A percentile compares a stretch with the other conserved stretches of the same genome.
Conservation (phyloP, 2,888 invertebrate genomes). For the Caenorhabditis zanzibari region DNA sequence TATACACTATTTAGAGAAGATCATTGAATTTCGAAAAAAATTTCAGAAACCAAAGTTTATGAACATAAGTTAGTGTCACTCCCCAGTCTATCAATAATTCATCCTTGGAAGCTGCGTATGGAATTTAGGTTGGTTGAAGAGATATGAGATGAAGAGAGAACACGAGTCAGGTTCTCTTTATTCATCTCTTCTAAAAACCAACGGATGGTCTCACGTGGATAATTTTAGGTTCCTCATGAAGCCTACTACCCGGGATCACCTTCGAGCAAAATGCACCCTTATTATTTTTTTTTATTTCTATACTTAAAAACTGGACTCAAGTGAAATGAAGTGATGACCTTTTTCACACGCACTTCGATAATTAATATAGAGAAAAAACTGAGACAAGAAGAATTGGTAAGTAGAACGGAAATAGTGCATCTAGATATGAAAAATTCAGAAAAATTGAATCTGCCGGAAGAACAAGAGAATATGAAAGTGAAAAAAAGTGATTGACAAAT, state of each 20-base stretch:
- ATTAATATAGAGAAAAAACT: conserved; percentile 21
- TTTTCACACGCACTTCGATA: conserved; percentile 1
- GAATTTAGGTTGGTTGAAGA: conserved; percentile 23
- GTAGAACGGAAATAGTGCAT: conserved; percentile 51
- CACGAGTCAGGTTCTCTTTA: neutral
- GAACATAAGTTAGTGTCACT: conserved; percentile 32
- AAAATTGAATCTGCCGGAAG: conserved; percentile 56
- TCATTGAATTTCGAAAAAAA: neutral
- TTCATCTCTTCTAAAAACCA: neutral
- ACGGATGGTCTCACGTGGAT: neutral
- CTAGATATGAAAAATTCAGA: conserved; percentile 52
- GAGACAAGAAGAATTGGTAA: neutral
- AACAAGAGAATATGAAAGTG: conserved; percentile 60
- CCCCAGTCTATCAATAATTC: conserved; percentile 39
- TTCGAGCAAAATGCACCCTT: conserved; percentile 12
- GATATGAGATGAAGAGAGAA: conserved; percentile 5
- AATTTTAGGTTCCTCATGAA: neutral
- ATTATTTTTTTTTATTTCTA: conserved; percentile 12
- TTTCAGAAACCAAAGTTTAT: conserved; percentile 17
- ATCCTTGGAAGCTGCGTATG: conserved; percentile 22
- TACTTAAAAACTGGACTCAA: neutral
- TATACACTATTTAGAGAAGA: neutral
- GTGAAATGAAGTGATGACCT: neutral
- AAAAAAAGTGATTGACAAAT: conserved; percentile 67
- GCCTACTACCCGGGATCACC: neutral